Percentiles rank a stretch among this genome's conserved stretches.
These are phyloP conservation scores for Watersipora subatra DNA, from an alignment of 1,140 invertebrate genomes.

Conservation along the genomic window DNA sequence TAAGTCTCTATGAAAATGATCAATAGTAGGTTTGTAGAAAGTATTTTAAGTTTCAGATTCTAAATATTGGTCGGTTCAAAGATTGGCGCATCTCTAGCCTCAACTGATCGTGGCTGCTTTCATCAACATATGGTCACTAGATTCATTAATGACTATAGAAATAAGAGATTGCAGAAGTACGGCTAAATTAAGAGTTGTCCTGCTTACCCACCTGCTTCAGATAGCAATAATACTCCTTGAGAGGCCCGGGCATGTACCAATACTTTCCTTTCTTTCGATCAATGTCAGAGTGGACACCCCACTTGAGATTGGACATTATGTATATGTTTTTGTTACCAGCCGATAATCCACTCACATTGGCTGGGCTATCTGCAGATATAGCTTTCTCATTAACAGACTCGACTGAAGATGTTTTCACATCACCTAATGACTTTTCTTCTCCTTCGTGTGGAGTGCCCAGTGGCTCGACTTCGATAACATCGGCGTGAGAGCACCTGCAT, in stretches of 20 bases:
- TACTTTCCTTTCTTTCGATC: conserved; percentile 46
- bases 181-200: no score
- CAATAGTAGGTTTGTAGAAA: no score
- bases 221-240: not conserved
- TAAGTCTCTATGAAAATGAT: no score
- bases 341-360: conserved; percentile 24
- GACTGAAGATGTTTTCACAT: conserved; percentile 2
- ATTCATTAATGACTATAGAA: no score
- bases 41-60: no score
- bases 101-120: no score
- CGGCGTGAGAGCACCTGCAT: not conserved
- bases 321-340: conserved; percentile 57
- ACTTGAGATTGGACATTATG: conserved; percentile 60
- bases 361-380: not conserved
- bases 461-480: not conserved
- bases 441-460: conserved; percentile 10
- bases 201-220: not conserved
- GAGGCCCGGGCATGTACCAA: conserved; percentile 3
- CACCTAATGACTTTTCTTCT: conserved; percentile 7
- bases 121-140: no score
- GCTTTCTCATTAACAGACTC: not conserved
- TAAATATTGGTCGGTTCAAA: no score
- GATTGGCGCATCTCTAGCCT: no score
- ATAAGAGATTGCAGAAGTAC: no score
- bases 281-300: conserved; percentile 69